These are phyloP conservation scores for Danio tinwini DNA, from an alignment of 2,797 vertebrate genomes.

Conservation along the genomic window DNA sequence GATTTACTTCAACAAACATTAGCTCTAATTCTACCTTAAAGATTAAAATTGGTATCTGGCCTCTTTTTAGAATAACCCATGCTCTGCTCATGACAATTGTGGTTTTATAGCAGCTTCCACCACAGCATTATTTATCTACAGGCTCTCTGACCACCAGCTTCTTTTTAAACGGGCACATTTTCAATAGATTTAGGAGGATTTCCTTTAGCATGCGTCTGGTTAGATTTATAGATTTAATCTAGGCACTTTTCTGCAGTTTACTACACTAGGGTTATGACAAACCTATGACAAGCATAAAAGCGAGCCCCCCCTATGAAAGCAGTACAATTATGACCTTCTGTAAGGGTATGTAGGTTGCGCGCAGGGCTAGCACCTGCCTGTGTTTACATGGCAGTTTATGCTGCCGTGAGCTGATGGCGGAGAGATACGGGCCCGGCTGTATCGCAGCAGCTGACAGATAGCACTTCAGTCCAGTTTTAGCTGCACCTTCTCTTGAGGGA, in stretches of 20 bases:
- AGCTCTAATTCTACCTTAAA: conserved; percentile 19
- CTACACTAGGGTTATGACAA: background rate
- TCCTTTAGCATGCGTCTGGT: background rate
- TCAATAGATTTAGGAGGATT: no score
- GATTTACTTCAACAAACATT: conserved; percentile 4
- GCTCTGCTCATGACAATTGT: background rate
- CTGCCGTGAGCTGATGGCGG: conserved; percentile 74
- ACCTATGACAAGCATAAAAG: background rate
- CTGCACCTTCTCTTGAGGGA: conserved; percentile 81
- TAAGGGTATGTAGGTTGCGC: conserved; percentile 40
- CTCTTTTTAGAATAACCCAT: background rate
- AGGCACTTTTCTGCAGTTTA: background rate
- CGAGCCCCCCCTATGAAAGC: conserved; percentile 13
- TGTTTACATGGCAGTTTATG: conserved; percentile 80
- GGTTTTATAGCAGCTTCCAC: background rate
- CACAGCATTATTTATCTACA: background rate
- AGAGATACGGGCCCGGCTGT: conserved; percentile 71
- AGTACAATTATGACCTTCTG: conserved; percentile 52
- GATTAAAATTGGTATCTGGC: conserved; percentile 19
- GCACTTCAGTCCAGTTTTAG: conserved; percentile 85
- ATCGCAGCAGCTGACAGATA: conserved; percentile 82
- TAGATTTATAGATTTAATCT: background rate
- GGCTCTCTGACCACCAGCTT: background rate
- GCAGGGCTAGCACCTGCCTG: conserved; percentile 70
- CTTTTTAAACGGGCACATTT: background rate